A percentile compares a stretch with the other conserved stretches of the same genome.
Conservation (phyloP, 2,797 vertebrate species). For the Labeo calbasu region DNA sequence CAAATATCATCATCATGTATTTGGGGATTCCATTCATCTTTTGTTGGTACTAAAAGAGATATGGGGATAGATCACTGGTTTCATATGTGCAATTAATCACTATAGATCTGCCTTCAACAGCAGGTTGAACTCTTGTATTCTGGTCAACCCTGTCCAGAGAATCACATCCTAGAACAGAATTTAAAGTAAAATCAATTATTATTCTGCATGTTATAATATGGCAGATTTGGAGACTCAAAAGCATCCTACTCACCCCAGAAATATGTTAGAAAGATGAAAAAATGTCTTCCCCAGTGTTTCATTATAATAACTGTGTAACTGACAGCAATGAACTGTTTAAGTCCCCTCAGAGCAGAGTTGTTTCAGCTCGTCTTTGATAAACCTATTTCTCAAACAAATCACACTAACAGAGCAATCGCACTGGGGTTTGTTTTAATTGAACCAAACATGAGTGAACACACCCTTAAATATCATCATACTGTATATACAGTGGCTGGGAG, state of each 20-base stretch:
- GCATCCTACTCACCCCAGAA: constrained; percentile 13
- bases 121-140: constrained; percentile 22
- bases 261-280: constrained; percentile 5
- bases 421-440: no score
- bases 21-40: constrained; percentile 25
- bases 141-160: constrained; percentile 53
- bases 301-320: background rate
- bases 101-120: constrained; percentile 42
- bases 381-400: no score
- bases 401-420: no score
- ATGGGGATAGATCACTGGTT: accelerated
- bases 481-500: background rate
- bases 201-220: background rate
- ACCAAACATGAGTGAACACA: no score
- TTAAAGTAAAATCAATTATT: background rate
- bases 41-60: constrained; percentile 64
- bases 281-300: background rate
- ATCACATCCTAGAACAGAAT: constrained; percentile 37
- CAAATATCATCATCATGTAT: constrained; percentile 39
- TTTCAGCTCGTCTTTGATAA: background rate
- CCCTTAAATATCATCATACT: background rate
- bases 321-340: background rate
- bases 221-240: background rate
- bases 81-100: constrained; percentile 54
- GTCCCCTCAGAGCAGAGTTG: background rate